These are phyloP conservation scores for Microctonus hyperodae DNA, from an alignment of 2,888 invertebrate species.

Conservation along the genomic window DNA sequence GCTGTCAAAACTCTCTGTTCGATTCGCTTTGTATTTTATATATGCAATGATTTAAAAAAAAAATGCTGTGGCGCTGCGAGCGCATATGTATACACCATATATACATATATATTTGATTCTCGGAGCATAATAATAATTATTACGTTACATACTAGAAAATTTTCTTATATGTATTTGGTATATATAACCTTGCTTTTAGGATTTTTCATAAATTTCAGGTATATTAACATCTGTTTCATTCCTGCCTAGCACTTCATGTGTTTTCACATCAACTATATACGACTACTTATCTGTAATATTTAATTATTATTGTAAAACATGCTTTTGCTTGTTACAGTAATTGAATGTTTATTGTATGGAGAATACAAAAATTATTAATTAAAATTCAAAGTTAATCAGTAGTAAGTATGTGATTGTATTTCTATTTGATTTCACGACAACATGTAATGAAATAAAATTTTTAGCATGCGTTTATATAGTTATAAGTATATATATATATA, in stretches of 20 bases:
- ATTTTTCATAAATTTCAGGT: background rate
- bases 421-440: background rate
- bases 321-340: background rate
- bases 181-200: background rate
- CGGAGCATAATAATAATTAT: background rate
- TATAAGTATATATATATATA: too few relatives aligned
- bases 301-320: background rate
- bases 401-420: background rate
- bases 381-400: background rate
- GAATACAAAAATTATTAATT: background rate
- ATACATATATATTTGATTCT: too few relatives aligned
- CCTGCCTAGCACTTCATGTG: background rate
- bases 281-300: too few relatives aligned
- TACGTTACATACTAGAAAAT: background rate
- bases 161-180: background rate
- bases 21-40: too few relatives aligned
- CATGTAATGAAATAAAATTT: background rate
- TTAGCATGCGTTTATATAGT: background rate
- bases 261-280: background rate
- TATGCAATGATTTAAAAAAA: too few relatives aligned
- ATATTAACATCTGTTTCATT: conserved; percentile 9
- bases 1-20: too few relatives aligned
- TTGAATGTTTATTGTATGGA: background rate
- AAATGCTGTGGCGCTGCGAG: background rate
- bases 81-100: background rate